Conservation (phyloP, 2,888 invertebrate species). For the Glyphotaelius pellucidus region DNA sequence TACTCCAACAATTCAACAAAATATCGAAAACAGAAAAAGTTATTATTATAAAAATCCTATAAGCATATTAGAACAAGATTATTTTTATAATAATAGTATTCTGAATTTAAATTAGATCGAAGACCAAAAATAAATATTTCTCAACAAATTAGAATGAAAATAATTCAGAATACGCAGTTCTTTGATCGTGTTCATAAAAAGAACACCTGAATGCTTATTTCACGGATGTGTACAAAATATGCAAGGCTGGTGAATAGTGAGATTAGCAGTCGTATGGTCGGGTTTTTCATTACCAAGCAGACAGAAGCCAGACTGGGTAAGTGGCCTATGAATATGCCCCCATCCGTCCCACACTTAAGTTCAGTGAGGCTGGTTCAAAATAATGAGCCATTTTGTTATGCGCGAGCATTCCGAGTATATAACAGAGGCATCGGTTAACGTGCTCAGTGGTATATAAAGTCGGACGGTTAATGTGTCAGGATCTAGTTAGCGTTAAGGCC, state of each 20-base stretch:
- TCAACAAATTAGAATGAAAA: no score
- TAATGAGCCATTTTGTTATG: constrained; percentile 17
- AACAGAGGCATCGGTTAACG: neutral
- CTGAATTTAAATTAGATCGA: no score
- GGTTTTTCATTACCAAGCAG: constrained; percentile 37
- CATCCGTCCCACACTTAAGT: constrained; percentile 9
- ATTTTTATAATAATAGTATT: no score
- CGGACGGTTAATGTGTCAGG: neutral
- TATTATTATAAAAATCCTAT: no score
- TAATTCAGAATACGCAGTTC: no score
- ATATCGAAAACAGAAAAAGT: no score
- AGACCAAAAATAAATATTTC: no score
- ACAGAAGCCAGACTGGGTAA: constrained; percentile 19
- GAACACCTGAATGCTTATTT: neutral
- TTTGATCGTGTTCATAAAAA: neutral
- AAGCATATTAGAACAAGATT: no score
- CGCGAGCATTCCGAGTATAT: neutral
- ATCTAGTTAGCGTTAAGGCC: neutral
- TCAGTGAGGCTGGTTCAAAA: constrained; percentile 2
- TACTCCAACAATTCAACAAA: no score
- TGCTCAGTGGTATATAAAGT: neutral
- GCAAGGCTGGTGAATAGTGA: neutral
- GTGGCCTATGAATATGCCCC: constrained; percentile 41
- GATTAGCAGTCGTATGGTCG: neutral
- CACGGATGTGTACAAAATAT: neutral